Conservation (phyloP, 2,113 vertebrate species). For the Chrysochloris asiatica region DNA sequence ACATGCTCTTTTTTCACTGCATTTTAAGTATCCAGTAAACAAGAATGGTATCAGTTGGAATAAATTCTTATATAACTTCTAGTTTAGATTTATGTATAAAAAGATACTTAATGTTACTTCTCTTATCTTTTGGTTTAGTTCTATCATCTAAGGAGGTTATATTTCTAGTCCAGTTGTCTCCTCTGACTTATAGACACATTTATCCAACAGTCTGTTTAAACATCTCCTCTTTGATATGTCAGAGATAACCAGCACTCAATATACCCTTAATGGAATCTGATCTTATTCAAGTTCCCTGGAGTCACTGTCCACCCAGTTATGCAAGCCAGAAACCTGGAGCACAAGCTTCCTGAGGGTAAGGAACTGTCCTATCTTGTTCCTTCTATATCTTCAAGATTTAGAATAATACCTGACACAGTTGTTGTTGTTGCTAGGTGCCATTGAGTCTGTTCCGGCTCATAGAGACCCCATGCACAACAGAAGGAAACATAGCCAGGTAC, state of each 20-base stretch:
- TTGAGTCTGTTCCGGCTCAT: too few species aligned
- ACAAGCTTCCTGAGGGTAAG: not conserved
- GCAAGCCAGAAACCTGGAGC: not conserved
- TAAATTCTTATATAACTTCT: not conserved
- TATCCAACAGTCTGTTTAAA: not conserved
- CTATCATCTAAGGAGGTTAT: not conserved
- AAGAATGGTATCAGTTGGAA: not conserved
- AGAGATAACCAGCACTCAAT: not conserved
- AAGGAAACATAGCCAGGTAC: too few species aligned
- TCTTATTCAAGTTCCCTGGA: not conserved
- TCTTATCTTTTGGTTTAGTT: not conserved
- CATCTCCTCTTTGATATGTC: not conserved
- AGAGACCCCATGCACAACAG: too few species aligned
- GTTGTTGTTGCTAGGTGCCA: too few species aligned
- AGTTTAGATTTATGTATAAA: not conserved
- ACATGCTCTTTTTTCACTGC: not conserved
- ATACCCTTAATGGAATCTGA: not conserved
- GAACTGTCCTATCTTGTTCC: not conserved
- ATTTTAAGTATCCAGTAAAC: not conserved
- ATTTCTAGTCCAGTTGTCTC: not conserved
- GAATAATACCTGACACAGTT: not conserved
- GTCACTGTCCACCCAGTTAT: not conserved
- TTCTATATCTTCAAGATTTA: not conserved
- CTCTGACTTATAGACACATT: not conserved
- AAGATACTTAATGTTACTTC: not conserved